Evolutionary conservation across 64 coral and sea anemone species (phyloP).

Genomic region (Montipora sp.): DNA sequence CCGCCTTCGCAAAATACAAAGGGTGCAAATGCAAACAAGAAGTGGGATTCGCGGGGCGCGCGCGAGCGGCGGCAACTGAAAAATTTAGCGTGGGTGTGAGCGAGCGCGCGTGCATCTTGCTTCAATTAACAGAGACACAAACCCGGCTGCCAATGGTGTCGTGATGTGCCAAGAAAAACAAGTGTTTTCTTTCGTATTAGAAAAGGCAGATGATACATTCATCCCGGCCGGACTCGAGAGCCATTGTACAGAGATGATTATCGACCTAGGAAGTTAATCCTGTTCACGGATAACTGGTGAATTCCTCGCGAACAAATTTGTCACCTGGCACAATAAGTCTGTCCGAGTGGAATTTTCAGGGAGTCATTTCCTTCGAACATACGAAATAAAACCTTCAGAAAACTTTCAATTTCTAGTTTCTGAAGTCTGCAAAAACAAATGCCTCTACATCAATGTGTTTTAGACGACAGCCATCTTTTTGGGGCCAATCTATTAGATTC

Average conservation of each 20-base stretch:
- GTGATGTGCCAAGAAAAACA: slow-evolving; percentile 47
- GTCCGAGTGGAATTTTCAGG: neutral
- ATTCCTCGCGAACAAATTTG: slow-evolving; percentile 37
- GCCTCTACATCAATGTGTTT: neutral
- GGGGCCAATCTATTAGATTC: neutral
- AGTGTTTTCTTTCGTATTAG: slow-evolving; percentile 12
- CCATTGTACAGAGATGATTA: slow-evolving; percentile 31
- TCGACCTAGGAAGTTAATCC: slow-evolving; percentile 14
- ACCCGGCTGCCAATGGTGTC: neutral
- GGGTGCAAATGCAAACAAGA: neutral
- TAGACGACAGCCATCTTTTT: neutral
- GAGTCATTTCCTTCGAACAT: neutral
- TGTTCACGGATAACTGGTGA: neutral
- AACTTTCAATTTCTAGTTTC: neutral
- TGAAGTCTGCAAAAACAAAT: neutral
- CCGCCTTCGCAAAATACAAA: slow-evolving; percentile 24
- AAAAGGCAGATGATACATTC: neutral
- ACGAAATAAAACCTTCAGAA: neutral
- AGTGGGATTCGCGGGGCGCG: neutral
- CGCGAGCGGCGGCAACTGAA: slow-evolving; percentile 2
- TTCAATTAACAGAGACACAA: slow-evolving; percentile 5
- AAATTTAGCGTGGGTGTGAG: slow-evolving; percentile 20
- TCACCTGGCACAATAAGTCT: neutral
- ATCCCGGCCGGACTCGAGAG: neutral
- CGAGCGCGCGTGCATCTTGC: neutral